Evolutionary conservation across 2,888 invertebrate genomes (phyloP).

Genomic region (Drosophila diplacantha): DNA sequence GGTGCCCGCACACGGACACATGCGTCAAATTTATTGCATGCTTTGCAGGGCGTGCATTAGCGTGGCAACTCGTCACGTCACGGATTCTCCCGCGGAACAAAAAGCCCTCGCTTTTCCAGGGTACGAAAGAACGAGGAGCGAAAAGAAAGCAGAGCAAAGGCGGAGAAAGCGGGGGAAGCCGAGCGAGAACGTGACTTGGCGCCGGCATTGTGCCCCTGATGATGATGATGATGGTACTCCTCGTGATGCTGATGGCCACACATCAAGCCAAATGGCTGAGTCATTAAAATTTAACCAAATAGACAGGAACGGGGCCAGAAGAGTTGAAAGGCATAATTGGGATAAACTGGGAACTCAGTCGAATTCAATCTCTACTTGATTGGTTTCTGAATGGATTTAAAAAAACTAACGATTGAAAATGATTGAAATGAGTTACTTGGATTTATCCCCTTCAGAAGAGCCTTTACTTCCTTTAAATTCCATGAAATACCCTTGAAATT

Average conservation of each 20-base stretch:
- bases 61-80: conserved; percentile 32
- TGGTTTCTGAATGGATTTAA: not conserved
- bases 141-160: conserved; percentile 3
- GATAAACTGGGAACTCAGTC: conserved; percentile 1
- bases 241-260: conserved; percentile 35
- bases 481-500: not conserved
- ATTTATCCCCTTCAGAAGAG: not conserved
- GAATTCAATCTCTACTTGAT: not conserved
- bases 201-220: conserved; percentile 17
- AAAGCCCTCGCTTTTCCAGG: conserved; percentile 9
- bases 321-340: not conserved
- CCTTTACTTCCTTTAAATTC: not conserved
- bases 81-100: conserved; percentile 14
- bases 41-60: conserved; percentile 52
- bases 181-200: conserved; percentile 52
- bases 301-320: conserved; percentile 8
- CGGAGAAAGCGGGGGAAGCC: conserved; percentile 33
- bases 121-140: too few species aligned
- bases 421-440: not conserved
- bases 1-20: conserved; percentile 21
- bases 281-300: conserved; percentile 32
- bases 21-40: conserved; percentile 65
- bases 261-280: conserved; percentile 32
- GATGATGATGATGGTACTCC: conserved; percentile 25
- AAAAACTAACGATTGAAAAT: not conserved